Conservation (phyloP, 2,888 invertebrate genomes). For the Tribolium freemani region DNA sequence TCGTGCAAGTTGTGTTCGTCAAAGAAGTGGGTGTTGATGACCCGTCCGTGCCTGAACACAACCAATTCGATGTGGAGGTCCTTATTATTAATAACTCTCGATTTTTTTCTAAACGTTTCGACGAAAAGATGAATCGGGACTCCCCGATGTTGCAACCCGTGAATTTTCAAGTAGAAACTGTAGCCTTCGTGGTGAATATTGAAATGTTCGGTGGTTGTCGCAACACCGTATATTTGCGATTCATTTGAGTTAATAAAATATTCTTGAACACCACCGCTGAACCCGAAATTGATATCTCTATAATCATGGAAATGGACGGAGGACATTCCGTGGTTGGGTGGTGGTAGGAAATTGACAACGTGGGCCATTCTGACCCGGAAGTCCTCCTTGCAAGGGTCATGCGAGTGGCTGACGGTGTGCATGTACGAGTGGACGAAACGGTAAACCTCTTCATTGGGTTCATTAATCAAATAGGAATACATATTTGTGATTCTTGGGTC, state of each 20-base stretch:
- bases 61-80: conserved; percentile 15
- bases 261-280: conserved; percentile 62
- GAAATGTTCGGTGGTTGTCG: not conserved
- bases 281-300: conserved; percentile 65
- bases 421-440: conserved; percentile 69
- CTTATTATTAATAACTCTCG: not conserved
- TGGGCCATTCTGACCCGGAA: conserved; percentile 61
- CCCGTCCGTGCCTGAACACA: not conserved
- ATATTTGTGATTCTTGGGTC: conserved; percentile 65
- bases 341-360: conserved; percentile 60
- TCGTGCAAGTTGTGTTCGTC: conserved; percentile 22
- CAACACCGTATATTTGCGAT: conserved; percentile 23
- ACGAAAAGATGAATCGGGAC: not conserved
- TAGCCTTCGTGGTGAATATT: conserved; percentile 16
- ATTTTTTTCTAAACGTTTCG: not conserved
- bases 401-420: conserved; percentile 64
- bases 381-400: conserved; percentile 65
- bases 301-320: conserved; percentile 65
- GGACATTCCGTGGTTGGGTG: conserved; percentile 58
- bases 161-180: conserved; percentile 20
- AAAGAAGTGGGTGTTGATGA: conserved; percentile 9
- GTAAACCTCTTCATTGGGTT: conserved; percentile 67
- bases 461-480: conserved; percentile 68
- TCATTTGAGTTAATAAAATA: conserved; percentile 50
- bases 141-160: not conserved